phyloP scores from a whole-genome alignment of 2,888 invertebrate species.

The Trichopria drosophilae region DNA sequence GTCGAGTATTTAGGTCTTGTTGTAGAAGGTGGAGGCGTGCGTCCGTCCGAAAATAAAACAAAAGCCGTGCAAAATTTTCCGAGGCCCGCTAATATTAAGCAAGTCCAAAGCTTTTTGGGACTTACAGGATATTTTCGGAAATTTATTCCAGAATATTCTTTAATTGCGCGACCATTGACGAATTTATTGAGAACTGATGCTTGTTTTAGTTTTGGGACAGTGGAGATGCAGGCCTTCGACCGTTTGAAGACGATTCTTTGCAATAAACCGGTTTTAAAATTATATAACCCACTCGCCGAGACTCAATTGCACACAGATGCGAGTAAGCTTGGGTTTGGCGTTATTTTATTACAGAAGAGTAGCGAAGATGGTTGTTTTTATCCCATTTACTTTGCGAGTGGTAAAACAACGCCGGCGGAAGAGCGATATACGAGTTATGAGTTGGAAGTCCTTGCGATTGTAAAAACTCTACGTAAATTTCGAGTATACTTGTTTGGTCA shows the following conservation, averaged over 20 bases:
- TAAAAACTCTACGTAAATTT: conserved; percentile 35
- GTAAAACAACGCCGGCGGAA: conserved; percentile 35
- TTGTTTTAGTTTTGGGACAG: no score
- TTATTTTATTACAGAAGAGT: conserved; percentile 34
- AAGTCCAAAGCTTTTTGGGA: no score
- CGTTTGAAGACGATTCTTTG: conserved; percentile 22
- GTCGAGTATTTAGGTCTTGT: no score
- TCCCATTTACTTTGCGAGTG: no score
- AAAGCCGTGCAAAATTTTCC: no score
- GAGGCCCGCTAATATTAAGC: no score
- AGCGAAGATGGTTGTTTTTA: conserved; percentile 30
- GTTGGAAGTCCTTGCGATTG: conserved; percentile 36
- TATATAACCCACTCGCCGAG: conserved; percentile 26
- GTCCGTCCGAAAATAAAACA: no score
- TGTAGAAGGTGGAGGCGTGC: no score
- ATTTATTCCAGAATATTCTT: conserved; percentile 30
- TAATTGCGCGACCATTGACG: conserved; percentile 27
- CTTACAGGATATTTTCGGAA: no score
- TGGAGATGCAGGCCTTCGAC: conserved; percentile 31
- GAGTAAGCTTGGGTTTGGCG: conserved; percentile 30
- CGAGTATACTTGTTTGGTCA: conserved; percentile 36
- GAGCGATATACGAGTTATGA: conserved; percentile 38
- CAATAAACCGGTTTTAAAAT: conserved; percentile 26
- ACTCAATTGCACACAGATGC: conserved; percentile 33
- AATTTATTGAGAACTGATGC: conserved; percentile 28